These are phyloP conservation scores for Poeciliopsis turrubarensis DNA, from an alignment of 2,113 vertebrate species.

Conservation along the genomic window DNA sequence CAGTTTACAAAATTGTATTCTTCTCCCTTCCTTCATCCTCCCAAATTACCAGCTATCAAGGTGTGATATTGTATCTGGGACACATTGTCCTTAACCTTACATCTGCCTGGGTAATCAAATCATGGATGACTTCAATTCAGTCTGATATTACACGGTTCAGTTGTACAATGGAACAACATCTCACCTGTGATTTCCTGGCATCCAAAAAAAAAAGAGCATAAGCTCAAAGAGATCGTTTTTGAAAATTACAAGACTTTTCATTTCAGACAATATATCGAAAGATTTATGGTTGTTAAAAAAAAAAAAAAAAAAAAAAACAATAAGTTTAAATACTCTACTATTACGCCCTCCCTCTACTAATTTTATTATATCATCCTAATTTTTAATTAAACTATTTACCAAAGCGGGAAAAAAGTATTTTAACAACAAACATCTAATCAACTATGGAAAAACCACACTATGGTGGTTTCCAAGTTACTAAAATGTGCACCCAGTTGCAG, in stretches of 20 bases:
- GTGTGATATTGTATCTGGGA: conserved; percentile 28
- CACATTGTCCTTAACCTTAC: conserved; percentile 34
- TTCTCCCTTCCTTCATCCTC: conserved; percentile 1
- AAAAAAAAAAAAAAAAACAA: neutral
- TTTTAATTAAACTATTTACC: conserved; percentile 20
- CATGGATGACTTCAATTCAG: conserved; percentile 29
- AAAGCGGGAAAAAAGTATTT: conserved; percentile 20
- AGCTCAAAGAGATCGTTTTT: neutral
- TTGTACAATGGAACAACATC: conserved; percentile 19
- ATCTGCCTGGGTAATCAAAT: conserved; percentile 44
- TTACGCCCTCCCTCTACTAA: neutral
- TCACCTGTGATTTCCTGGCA: neutral
- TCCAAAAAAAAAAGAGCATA: conserved; percentile 7
- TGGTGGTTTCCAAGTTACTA: conserved; percentile 27
- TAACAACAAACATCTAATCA: conserved; percentile 3
- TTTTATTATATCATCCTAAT: neutral
- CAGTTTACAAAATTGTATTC: neutral
- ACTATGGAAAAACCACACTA: conserved; percentile 22
- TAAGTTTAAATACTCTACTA: neutral
- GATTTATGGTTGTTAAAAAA: neutral
- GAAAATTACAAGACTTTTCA: neutral
- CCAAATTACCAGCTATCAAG: conserved; percentile 41
- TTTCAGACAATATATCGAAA: neutral
- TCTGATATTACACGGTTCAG: conserved; percentile 19
- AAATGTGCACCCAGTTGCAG: conserved; percentile 45